Evolutionary conservation across 2,888 invertebrate genomes (phyloP), one percentile per base, ranked within the genome.

Genomic region (Campoplex capitator): DNA sequence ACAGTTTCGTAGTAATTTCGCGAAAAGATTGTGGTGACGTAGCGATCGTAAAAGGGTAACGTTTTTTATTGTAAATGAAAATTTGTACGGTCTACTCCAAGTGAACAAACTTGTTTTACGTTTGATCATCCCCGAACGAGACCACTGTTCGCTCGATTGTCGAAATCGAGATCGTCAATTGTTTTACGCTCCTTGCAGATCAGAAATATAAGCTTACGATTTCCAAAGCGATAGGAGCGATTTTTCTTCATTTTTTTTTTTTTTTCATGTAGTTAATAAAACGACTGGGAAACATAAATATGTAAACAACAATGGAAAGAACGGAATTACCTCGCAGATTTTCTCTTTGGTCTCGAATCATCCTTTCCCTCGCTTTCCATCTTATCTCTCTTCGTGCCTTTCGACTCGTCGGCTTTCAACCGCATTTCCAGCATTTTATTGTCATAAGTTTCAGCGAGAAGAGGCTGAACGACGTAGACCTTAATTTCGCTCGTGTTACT

Each of bases 151-250:
- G 38, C 38, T 38, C 38, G 6, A 38, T 38, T 38, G 38, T 38
- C 38, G 38, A 38, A 38, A 38, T 38, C 6, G 38, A 6, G n/a
- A n/a, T 56, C 28, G n/a, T 32, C 48, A 62, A 77, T 91, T 93
- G 85, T 13, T 94, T 0, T 94, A 88, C 92, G 94, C 94, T 94
- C 93, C 90, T 65, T 93, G 93, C 93, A 94, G 93, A 88, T 92
- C 90, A 89, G 89, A 91, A 94, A 93, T 89, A 91, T 91, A 85
- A 38, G 83, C 86, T 93, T 89, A 70, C 81, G 89, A 90, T 92
- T 92, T 91, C 89, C 89, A 90, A 92, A 90, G 93, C 93, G 93
- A 94, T 90, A 89, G 91, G 93, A 94, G 94, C 94, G 71, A 71
- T 74, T 42, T 62, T 48, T 35, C 58, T 58, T 67, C 7, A n/a